Conservation (phyloP, 2,113 vertebrate genomes). For the Lophius piscatorius region DNA sequence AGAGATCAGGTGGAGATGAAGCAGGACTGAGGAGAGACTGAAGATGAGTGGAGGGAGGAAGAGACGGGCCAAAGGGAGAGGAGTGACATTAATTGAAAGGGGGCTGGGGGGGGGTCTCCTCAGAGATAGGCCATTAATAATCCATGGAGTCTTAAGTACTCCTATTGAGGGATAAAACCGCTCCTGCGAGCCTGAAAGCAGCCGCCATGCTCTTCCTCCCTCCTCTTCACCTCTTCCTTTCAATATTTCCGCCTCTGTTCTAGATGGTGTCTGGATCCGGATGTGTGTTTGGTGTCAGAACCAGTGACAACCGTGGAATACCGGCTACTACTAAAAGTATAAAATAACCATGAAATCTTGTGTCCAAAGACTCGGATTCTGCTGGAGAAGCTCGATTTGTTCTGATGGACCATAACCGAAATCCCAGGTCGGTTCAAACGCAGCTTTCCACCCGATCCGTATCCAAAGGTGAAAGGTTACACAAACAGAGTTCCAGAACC, state of each 20-base stretch:
- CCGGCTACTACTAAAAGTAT: too few relatives aligned
- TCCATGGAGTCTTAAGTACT: constrained; percentile 73
- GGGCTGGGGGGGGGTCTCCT: constrained; percentile 29
- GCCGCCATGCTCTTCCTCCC: constrained; percentile 10
- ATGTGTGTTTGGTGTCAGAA: constrained; percentile 8
- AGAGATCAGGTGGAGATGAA: constrained; percentile 20
- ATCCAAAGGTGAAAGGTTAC: too few relatives aligned
- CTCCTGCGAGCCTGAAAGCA: constrained; percentile 54
- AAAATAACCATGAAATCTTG: too few relatives aligned
- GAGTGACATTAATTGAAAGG: constrained; percentile 38
- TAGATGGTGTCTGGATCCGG: constrained; percentile 15
- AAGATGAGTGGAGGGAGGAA: background rate
- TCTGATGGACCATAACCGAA: too few relatives aligned
- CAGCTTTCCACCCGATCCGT: too few relatives aligned
- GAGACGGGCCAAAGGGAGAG: background rate
- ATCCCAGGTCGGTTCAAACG: too few relatives aligned
- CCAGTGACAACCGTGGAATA: too few relatives aligned
- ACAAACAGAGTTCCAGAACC: too few relatives aligned
- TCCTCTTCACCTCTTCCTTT: background rate
- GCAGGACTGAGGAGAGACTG: background rate
- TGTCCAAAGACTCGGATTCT: too few relatives aligned
- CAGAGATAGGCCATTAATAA: constrained; percentile 74
- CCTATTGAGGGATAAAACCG: constrained; percentile 62
- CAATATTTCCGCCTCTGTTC: background rate
- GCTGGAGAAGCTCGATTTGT: too few relatives aligned